Conservation (phyloP, 1,140 invertebrate species). For the Aphaenogaster floridana region DNA sequence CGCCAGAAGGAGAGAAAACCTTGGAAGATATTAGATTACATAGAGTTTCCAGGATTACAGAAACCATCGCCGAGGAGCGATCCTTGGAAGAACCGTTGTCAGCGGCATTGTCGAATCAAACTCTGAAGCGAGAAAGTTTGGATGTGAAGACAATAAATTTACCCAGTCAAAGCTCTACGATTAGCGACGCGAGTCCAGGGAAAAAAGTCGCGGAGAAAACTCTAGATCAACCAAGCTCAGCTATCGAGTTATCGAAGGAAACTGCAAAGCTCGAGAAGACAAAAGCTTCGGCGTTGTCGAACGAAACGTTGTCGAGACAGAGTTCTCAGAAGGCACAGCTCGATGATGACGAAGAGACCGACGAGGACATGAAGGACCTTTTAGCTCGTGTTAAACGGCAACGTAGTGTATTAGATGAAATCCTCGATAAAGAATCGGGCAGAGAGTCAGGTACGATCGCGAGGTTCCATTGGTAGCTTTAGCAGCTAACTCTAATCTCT, state of each 20-base stretch:
- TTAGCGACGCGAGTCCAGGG: constrained; percentile 41
- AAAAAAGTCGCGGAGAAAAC: constrained; percentile 47
- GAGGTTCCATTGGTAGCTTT: constrained; percentile 32
- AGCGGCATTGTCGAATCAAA: constrained; percentile 45
- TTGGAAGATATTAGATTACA: constrained; percentile 76
- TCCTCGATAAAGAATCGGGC: constrained; percentile 89
- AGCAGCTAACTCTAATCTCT: constrained; percentile 52
- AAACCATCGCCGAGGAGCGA: constrained; percentile 87
- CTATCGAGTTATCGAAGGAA: constrained; percentile 70
- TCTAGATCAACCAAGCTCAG: constrained; percentile 31
- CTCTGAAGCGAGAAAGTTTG: constrained; percentile 4
- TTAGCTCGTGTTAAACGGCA: constrained; percentile 90
- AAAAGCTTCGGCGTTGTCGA: constrained; percentile 67
- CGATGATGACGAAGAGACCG: constrained; percentile 85
- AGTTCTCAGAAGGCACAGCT: constrained; percentile 74
- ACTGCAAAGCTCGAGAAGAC: constrained; percentile 73
- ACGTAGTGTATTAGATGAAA: constrained; percentile 90
- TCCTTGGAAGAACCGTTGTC: constrained; percentile 87
- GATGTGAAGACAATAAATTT: constrained; percentile 36
- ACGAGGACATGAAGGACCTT: constrained; percentile 89
- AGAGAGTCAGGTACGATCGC: constrained; percentile 79
- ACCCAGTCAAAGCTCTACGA: constrained; percentile 37
- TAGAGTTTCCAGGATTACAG: constrained; percentile 74
- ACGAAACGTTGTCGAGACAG: constrained; percentile 70
- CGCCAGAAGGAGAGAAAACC: constrained; percentile 74